Evolutionary conservation across 2,113 vertebrate genomes (phyloP).

Genomic region (Erinaceus europaeus): DNA sequence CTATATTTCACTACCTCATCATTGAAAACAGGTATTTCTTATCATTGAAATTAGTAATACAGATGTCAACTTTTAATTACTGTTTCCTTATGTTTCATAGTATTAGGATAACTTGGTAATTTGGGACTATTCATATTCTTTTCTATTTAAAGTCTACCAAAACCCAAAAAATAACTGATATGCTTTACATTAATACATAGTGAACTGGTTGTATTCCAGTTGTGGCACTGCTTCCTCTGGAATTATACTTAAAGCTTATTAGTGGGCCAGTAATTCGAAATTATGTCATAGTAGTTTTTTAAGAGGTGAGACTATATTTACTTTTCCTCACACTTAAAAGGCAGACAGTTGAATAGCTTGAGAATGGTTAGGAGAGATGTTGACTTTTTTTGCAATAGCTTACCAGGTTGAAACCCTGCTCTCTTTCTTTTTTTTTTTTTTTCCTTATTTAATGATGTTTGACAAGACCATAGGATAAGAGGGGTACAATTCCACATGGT

Average conservation of each 20-base stretch:
- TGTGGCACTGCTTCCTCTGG: not conserved
- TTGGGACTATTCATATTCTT: not conserved
- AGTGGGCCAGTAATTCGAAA: not conserved
- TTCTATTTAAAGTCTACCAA: not conserved
- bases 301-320: not conserved
- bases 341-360: not conserved
- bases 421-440: not conserved
- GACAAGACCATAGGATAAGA: too few species aligned
- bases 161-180: conserved; percentile 34
- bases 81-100: conserved; percentile 15
- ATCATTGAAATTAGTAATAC: conserved; percentile 33
- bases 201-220: not conserved
- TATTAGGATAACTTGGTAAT: conserved; percentile 3
- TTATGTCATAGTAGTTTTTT: not conserved
- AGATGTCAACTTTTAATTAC: not conserved
- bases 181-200: not conserved
- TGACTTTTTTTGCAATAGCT: not conserved
- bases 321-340: conserved; percentile 29
- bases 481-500: too few species aligned
- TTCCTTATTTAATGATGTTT: too few species aligned
- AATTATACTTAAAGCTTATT: conserved; percentile 15
- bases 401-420: conserved; percentile 3
- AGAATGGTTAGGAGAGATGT: not conserved
- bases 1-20: conserved; percentile 94
- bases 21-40: conserved; percentile 93